Evolutionary conservation across 2,888 invertebrate genomes (phyloP), one percentile per base, ranked within the genome.

Genomic region (Leistus spinibarbis): DNA sequence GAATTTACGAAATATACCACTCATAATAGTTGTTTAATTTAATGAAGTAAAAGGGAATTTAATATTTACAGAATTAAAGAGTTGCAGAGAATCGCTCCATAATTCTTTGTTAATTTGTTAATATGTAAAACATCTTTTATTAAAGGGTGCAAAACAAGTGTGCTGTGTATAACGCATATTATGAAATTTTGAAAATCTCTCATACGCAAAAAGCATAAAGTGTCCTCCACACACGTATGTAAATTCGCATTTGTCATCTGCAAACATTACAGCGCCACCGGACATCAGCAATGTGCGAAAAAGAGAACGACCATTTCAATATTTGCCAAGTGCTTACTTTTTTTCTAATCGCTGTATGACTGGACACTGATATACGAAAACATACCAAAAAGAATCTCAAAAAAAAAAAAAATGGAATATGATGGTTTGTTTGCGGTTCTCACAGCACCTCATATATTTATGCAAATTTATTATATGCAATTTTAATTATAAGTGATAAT

Each of bases 161-260:
- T 40, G 40, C 10, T 3, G 7, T 40, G 7, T 40, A 40, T 2
- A 40, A 40, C 7, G 40, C 40, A 40, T 40, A 40, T 40, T 65
- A 70, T 63, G 63, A 70, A 22, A 63, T 22, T 53, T 57, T 62
- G 62, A 69, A 53, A 16, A 68, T 23, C 68, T 56, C n/a, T 53
- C 70, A 54, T 23, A 70, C 60, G 70, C 70, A 63, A 71, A 65
- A 71, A 71, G 20, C 63, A 54, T 20, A 22, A 71, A 71, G 65
- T 56, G 56, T 65, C 71, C 56, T 71, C 65, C 57, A 64, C 40
- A 40, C 40, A 10, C 64, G 65, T 27, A 71, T 71, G 71, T 71
- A 71, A 71, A 71, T 71, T 65, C 65, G 10, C 64, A 71, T 71
- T 71, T 71, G 71, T 71, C 71, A 71, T 71, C 27, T 54, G 71